Conservation (phyloP, 2,113 vertebrate genomes). For the Probosciger aterrimus region DNA sequence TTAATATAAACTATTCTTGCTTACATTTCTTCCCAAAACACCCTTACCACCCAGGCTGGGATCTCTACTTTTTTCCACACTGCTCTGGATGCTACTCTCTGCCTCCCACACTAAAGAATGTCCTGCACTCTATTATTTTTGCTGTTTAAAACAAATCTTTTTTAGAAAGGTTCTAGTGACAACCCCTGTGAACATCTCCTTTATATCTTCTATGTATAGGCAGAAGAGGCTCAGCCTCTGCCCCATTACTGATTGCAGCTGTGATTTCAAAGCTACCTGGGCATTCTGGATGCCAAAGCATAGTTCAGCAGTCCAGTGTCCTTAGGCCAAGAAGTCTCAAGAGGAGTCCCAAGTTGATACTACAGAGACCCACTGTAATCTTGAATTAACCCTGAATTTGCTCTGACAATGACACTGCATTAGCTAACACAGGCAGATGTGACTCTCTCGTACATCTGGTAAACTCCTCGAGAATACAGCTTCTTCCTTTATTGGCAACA, state of each 20-base stretch:
- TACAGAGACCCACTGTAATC: fast-evolving
- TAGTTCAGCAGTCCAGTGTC: not conserved
- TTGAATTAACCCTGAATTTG: not conserved
- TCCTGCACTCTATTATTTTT: not conserved
- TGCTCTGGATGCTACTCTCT: not conserved
- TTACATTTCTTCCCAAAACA: not conserved
- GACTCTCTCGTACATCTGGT: not conserved
- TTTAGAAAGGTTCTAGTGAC: not conserved
- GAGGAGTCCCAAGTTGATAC: not conserved
- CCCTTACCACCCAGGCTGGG: fast-evolving
- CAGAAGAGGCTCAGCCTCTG: not conserved
- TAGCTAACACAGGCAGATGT: not conserved
- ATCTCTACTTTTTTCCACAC: not conserved
- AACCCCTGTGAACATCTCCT: not conserved
- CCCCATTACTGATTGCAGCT: not conserved
- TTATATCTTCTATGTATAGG: not conserved
- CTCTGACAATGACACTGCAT: not conserved
- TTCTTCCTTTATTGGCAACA: not conserved
- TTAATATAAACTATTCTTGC: not conserved
- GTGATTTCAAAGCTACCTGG: not conserved
- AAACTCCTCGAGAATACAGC: not conserved
- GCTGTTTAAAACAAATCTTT: not conserved
- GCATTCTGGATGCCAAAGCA: not conserved
- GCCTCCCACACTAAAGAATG: not conserved
- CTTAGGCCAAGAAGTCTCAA: not conserved